Percentiles rank a stretch among this genome's conserved stretches.
phyloP scores from a whole-genome alignment of 2,113 vertebrate genomes.

The Terrapene triunguis region DNA sequence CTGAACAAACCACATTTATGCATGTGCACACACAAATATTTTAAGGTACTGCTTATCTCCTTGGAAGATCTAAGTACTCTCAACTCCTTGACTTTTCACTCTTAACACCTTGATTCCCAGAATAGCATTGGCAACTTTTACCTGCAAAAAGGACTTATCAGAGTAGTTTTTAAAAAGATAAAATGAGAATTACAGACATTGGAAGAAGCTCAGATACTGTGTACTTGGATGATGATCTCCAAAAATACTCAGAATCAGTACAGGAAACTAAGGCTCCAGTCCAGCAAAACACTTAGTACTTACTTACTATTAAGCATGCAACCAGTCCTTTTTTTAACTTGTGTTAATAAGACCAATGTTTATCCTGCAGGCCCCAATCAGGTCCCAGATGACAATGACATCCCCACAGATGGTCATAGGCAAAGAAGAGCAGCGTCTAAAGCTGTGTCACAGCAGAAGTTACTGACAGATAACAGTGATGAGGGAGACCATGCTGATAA shows the following conservation, averaged over 20 bases:
- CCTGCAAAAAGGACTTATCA: neutral
- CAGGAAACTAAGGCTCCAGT: neutral
- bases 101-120: neutral
- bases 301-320: neutral
- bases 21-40: neutral
- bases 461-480: conserved; percentile 38
- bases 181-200: neutral
- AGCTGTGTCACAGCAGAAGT: conserved; percentile 30
- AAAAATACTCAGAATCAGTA: neutral
- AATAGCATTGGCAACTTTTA: neutral
- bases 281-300: neutral
- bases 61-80: neutral
- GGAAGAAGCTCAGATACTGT: fast-evolving
- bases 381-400: conserved; percentile 71
- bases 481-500: neutral
- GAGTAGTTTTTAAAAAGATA: neutral
- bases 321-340: neutral
- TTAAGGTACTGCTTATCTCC: neutral
- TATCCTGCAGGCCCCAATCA: conserved; percentile 79
- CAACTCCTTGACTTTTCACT: neutral
- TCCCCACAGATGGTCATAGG: neutral
- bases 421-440: conserved; percentile 62
- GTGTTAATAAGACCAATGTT: neutral
- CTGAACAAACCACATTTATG: neutral
- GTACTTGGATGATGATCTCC: neutral